These are phyloP conservation scores for Leuciscus idus DNA, from an alignment of 2,113 vertebrate species.

Conservation along the genomic window DNA sequence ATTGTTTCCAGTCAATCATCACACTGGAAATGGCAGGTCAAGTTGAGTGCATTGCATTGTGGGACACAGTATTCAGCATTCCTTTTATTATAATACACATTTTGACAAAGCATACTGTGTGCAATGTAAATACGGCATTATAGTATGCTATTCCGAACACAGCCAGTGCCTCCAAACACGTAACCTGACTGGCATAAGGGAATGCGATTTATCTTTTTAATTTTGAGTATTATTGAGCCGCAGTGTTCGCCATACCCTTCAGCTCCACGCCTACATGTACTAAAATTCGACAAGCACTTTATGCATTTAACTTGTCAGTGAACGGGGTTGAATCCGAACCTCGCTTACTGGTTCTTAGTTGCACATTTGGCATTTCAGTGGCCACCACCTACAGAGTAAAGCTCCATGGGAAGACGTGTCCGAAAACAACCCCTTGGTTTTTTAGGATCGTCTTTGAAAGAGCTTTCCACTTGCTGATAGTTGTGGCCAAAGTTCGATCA, in stretches of 20 bases:
- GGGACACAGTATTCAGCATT: background rate
- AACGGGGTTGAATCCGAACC: background rate
- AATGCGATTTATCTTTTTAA: background rate
- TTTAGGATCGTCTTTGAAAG: background rate
- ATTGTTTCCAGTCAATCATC: background rate
- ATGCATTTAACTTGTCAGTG: background rate
- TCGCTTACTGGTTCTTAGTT: background rate
- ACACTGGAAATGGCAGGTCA: background rate
- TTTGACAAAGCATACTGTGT: background rate
- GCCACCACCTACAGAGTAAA: background rate
- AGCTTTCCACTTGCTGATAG: background rate
- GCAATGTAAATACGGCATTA: background rate
- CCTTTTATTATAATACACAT: background rate
- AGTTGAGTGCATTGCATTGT: background rate
- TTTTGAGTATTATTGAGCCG: background rate
- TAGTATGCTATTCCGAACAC: constrained; percentile 17
- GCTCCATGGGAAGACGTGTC: background rate
- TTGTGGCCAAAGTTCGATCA: background rate
- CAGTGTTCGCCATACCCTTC: constrained; percentile 32
- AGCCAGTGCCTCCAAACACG: background rate
- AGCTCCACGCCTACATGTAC: constrained; percentile 12
- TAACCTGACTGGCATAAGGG: constrained; percentile 5
- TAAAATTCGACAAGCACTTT: constrained; percentile 16
- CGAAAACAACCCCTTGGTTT: background rate
- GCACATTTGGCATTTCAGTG: background rate